Evolutionary conservation across 2,797 vertebrate species (phyloP), one percentile per base, ranked within the genome.

Genomic region (Spizella passerina): DNA sequence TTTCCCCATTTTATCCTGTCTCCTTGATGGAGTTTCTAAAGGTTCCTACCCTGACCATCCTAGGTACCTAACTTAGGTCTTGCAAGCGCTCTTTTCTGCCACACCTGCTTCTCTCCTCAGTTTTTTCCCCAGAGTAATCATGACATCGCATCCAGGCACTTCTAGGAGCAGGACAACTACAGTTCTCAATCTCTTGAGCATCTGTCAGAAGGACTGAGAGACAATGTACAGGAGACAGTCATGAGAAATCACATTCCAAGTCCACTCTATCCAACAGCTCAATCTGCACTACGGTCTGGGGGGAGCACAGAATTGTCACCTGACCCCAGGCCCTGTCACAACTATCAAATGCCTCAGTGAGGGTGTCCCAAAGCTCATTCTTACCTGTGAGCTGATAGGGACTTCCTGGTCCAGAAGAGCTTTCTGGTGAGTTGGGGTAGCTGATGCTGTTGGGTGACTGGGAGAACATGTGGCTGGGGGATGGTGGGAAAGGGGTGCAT

Each of bases 311-410:
- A 82, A 77, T 3, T 39, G 61, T 13, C 41, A 86, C 13, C 22
- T 34, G 47, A 55, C 15, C 52, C 52, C 52, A 53, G 30, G 20
- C 52, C 52, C 52, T 13, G 52, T 8, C 12, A 53, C 19, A 1
- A 53, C 52, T 19, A 41, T 39, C 1, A 0, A 7, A 47, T 7
- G 7, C 16, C 32, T 57, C 47, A 29, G 26, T 12, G 4, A 3
- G 41, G 9, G 26, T 21, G 5, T 59, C n/a, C 29, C 47, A 50
- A 72, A 55, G 27, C 29, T 63, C 56, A 6, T 77, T 75, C 96
- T 97, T 95, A 99, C 99, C 99, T 65, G 99, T 98, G 96, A 99
- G 98, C 87, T 99, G 99, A 97, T 99, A 99, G 0, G 99, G 99
- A 85, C 99, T 99, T 80, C 98, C 99, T 1, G 99, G 98, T 72